Base-by-base conservation (phyloP, 2,113 vertebrate genomes). In the Neolamprologus sp. region DNA sequence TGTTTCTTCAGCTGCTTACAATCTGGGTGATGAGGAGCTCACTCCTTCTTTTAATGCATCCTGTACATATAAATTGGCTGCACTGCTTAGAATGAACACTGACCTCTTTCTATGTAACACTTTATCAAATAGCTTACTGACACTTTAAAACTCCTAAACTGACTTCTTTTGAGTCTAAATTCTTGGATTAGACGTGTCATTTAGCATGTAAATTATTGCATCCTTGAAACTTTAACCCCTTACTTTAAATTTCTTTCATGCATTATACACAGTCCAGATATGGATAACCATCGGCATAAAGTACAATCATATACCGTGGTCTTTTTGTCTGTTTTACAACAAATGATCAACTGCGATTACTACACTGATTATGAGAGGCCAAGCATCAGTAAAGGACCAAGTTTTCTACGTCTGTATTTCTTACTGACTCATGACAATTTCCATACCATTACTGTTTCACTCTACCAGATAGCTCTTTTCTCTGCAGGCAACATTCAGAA, bases 401-500 rank as follows among this genome's bases (percentile, higher is more conserved):
- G 23, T 84, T 65, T 78, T n/a, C 42, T 53, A 53, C 40, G 37
- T 51, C 16, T 80, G 35, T 9, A 84, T 85, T 71, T 85, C 35
- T 80, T 57, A 49, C 79, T 47, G 84, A 83, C 51, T 63, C 79
- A 68, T 65, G 49, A 86, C 37, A 83, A 82, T 90, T 86, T 82
- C 65, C 83, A 87, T 83, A 82, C 40, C 51, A 86, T 90, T 87
- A 91, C 79, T 82, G 71, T 75, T 89, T 78, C 53, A 30, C 63
- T 65, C 14, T 84, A 85, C 81, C 55, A 81, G 75, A 71, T 35
- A 65, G 53, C 82, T 65, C 49, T 35, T 88, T 90, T 82, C 57
- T 91, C 89, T 75, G 65, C 81, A 84, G 87, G 88, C 81, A 93
- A 84, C 65, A 90, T 63, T 71, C 86, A 87, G 68, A 83, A 47